Evolutionary conservation across 2,797 vertebrate species (phyloP).

Genomic region (Falco naumanni): DNA sequence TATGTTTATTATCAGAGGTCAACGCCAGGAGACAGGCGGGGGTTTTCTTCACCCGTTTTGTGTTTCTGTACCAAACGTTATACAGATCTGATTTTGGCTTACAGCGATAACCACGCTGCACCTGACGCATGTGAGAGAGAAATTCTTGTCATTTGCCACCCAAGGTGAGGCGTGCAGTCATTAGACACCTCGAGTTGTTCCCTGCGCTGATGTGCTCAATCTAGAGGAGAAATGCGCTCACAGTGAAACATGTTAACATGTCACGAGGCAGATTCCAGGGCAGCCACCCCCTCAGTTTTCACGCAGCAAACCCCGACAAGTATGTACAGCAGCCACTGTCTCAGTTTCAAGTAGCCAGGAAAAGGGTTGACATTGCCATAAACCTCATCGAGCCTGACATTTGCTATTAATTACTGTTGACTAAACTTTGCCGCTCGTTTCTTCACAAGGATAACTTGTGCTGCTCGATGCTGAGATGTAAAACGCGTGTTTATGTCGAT

Average conservation of each 20-base stretch:
- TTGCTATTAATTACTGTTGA: not conserved
- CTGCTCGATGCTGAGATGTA: not conserved
- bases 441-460: rapidly evolving
- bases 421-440: not conserved
- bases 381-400: rapidly evolving
- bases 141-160: rapidly evolving
- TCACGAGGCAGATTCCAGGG: rapidly evolving
- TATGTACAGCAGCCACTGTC: rapidly evolving
- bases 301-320: not conserved
- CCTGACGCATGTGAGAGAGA: not conserved
- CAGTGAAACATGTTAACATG: rapidly evolving
- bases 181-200: rapidly evolving
- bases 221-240: rapidly evolving
- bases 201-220: rapidly evolving
- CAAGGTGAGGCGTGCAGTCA: rapidly evolving
- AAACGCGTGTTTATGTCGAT: rapidly evolving
- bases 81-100: not conserved
- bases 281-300: not conserved
- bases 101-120: rapidly evolving
- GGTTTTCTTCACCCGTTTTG: not conserved
- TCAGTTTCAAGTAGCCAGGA: not conserved
- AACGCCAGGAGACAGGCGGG: not conserved
- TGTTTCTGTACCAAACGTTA: rapidly evolving
- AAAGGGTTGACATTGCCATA: not conserved
- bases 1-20: not conserved